phyloP scores from a whole-genome alignment of 2,113 vertebrate species.

The Sporophila hypoxantha region DNA sequence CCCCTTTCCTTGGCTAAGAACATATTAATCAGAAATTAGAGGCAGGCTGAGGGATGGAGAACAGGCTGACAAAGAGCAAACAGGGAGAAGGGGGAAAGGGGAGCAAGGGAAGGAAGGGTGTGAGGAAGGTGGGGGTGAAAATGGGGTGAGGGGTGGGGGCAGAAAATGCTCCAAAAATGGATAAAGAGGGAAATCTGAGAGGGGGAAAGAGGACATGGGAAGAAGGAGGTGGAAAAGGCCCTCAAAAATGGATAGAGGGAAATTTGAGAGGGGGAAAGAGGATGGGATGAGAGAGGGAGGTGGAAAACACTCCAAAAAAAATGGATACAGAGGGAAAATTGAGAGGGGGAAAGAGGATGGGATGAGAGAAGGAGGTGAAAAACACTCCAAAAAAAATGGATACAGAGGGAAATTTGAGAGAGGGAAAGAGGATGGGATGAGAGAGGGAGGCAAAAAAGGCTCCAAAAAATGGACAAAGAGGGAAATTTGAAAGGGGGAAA shows the following conservation, averaged over 20 bases:
- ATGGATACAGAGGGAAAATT: not conserved
- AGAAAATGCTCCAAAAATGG: not conserved
- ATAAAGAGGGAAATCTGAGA: not conserved
- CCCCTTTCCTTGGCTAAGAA: conserved; percentile 62
- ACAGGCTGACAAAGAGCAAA: conserved; percentile 6
- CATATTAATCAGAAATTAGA: conserved; percentile 72
- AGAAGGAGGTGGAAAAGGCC: no score
- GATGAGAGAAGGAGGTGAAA: no score
- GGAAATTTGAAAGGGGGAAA: no score
- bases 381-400: no score
- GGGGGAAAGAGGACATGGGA: no score
- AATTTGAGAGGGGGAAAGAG: not conserved
- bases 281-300: no score
- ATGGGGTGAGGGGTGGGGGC: not conserved
- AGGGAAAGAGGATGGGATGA: no score
- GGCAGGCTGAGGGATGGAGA: conserved; percentile 27
- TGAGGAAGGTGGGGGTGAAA: not conserved
- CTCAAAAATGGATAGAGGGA: not conserved
- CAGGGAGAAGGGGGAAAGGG: not conserved
- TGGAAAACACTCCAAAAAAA: not conserved
- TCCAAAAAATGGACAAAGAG: no score
- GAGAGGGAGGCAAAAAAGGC: no score
- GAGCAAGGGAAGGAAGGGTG: not conserved
- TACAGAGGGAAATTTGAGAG: no score
- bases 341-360: no score